These are phyloP conservation scores for Noctua janthe DNA, from an alignment of 2,888 invertebrate genomes.

Conservation along the genomic window DNA sequence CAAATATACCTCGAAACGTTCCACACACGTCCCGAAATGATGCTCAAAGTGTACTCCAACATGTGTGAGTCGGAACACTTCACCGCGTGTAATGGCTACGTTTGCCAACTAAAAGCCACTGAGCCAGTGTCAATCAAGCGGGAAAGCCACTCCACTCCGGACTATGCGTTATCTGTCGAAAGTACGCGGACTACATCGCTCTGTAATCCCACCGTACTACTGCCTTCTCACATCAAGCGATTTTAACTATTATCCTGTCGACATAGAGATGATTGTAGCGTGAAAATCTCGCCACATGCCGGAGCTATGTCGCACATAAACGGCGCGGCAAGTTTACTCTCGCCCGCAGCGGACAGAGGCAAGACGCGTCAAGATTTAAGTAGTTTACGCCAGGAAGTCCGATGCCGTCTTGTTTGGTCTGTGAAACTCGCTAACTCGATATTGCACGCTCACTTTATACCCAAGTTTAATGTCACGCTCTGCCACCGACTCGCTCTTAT, in stretches of 20 bases:
- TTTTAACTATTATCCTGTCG: conserved; percentile 60
- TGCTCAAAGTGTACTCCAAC: conserved; percentile 62
- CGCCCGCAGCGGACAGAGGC: conserved; percentile 72
- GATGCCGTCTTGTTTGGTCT: conserved; percentile 82
- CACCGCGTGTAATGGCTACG: conserved; percentile 64
- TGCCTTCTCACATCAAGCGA: conserved; percentile 50
- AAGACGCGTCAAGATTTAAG: conserved; percentile 86
- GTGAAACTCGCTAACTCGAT: conserved; percentile 86
- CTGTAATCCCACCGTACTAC: conserved; percentile 68
- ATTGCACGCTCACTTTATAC: conserved; percentile 88
- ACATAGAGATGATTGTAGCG: conserved; percentile 67
- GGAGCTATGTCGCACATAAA: conserved; percentile 58
- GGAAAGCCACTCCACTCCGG: conserved; percentile 73
- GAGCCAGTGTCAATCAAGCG: conserved; percentile 79
- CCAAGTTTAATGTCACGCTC: conserved; percentile 83
- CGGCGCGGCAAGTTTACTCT: conserved; percentile 70
- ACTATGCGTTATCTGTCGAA: conserved; percentile 69
- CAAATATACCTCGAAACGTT: conserved; percentile 56
- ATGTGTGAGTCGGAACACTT: conserved; percentile 60
- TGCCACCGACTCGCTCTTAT: conserved; percentile 74
- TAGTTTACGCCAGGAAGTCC: conserved; percentile 86
- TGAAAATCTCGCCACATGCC: conserved; percentile 52
- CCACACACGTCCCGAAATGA: conserved; percentile 58
- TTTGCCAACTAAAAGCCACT: conserved; percentile 73
- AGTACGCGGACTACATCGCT: conserved; percentile 66